Conservation (phyloP, 2,113 vertebrate species). For the Lagenorhynchus albirostris region DNA sequence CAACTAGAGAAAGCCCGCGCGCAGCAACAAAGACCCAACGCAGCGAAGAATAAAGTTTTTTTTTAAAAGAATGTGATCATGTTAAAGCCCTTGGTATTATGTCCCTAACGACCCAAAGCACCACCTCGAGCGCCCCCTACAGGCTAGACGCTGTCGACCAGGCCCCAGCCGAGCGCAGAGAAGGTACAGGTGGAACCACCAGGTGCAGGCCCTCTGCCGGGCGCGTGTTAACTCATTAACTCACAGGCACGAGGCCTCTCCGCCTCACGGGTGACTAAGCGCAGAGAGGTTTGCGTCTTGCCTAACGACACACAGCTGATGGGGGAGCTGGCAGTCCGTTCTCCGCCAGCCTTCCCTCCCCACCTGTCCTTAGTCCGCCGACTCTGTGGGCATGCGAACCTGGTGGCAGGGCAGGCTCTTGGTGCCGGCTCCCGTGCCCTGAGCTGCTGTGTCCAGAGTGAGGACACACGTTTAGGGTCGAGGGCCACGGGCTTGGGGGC, state of each 20-base stretch:
- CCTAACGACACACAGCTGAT: neutral
- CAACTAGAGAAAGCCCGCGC: no score
- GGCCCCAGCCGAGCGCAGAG: neutral
- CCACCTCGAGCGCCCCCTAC: neutral
- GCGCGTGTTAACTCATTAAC: neutral
- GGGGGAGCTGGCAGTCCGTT: neutral
- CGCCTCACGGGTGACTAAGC: neutral
- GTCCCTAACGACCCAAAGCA: neutral
- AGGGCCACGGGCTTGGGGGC: neutral
- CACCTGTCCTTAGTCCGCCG: neutral
- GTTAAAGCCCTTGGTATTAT: neutral
- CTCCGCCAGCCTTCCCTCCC: neutral
- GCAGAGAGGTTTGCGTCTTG: neutral
- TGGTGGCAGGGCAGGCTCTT: neutral
- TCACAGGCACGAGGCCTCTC: neutral
- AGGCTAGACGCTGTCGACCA: neutral
- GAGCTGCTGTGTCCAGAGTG: neutral
- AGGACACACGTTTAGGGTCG: accelerated
- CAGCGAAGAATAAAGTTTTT: no score
- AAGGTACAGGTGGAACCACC: neutral
- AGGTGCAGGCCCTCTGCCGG: neutral
- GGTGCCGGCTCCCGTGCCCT: neutral
- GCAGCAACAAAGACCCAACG: no score
- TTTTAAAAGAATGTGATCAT: no score
- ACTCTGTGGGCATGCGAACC: neutral